A percentile compares a stretch with the other conserved stretches of the same genome.
Evolutionary conservation across 2,888 invertebrate genomes (phyloP).

Genomic region (Hyposoter dolosus): DNA sequence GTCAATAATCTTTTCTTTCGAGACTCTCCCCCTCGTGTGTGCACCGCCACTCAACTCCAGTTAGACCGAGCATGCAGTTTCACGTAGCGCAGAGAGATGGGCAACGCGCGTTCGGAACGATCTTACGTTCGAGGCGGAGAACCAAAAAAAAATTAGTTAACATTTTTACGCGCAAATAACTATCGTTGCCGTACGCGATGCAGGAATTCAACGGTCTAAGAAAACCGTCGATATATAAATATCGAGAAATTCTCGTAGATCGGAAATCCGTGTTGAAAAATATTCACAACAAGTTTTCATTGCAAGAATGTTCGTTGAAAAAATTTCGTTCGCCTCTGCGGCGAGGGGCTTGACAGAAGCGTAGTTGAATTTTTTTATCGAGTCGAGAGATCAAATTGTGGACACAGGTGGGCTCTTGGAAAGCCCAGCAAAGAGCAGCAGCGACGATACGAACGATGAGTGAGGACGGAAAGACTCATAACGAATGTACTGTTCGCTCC

Average conservation of each 20-base stretch:
- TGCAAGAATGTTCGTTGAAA: neutral
- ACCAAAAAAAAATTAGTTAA: neutral
- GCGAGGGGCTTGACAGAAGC: neutral
- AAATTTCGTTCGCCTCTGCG: neutral
- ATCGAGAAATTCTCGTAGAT: neutral
- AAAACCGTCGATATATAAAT: neutral
- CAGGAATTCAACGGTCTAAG: neutral
- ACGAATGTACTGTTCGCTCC: slow-evolving; percentile 28
- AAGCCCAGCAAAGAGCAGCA: slow-evolving; percentile 15
- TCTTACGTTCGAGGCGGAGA: neutral
- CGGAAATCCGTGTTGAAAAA: neutral
- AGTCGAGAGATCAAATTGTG: slow-evolving; percentile 21
- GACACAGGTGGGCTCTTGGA: slow-evolving; percentile 56
- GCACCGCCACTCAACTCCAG: slow-evolving; percentile 10
- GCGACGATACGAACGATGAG: neutral
- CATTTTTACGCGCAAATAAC: neutral
- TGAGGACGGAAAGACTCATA: slow-evolving; percentile 28
- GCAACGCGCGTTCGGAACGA: slow-evolving; percentile 3
- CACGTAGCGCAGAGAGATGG: slow-evolving; percentile 1
- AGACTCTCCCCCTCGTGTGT: slow-evolving; percentile 13
- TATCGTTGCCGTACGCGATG: no score
- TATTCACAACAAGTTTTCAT: neutral
- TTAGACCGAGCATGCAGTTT: slow-evolving; percentile 14
- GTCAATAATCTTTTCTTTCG: slow-evolving; percentile 57
- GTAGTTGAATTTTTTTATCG: neutral